phyloP scores from a whole-genome alignment of 2,113 vertebrate species.

The Hypomesus transpacificus region DNA sequence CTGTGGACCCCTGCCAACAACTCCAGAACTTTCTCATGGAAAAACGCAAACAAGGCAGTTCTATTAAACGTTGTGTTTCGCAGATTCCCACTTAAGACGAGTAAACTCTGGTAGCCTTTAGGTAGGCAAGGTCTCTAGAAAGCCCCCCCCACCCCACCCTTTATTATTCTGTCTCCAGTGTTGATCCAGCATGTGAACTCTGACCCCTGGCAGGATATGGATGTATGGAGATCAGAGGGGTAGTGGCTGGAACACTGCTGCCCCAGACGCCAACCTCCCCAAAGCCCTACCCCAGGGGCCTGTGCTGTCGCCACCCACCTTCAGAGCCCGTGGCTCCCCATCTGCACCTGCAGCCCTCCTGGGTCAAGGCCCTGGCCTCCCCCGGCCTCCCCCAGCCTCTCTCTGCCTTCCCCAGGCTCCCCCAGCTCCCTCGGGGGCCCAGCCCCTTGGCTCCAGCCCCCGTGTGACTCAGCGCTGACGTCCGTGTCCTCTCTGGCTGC shows the following conservation, averaged over 20 bases:
- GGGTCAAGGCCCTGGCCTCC: neutral
- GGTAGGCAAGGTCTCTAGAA: slow-evolving; percentile 45
- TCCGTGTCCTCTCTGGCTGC: slow-evolving; percentile 33
- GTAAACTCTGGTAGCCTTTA: slow-evolving; percentile 50
- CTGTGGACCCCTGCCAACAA: slow-evolving; percentile 67
- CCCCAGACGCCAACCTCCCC: slow-evolving; percentile 30
- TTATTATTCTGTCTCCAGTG: slow-evolving; percentile 52
- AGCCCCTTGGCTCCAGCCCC: slow-evolving; percentile 16
- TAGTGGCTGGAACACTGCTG: slow-evolving; percentile 23
- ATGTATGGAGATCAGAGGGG: slow-evolving; percentile 45
- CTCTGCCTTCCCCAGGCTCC: neutral
- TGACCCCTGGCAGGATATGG: slow-evolving; percentile 45
- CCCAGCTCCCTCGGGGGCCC: slow-evolving; percentile 1
- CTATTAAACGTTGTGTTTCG: slow-evolving; percentile 61
- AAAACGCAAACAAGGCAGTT: slow-evolving; percentile 63
- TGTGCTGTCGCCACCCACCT: slow-evolving; percentile 33
- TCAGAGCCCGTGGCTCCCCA: slow-evolving; percentile 18
- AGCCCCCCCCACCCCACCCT: slow-evolving; percentile 37
- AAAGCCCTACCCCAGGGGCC: slow-evolving; percentile 7
- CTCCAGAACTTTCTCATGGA: slow-evolving; percentile 74
- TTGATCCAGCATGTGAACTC: slow-evolving; percentile 57
- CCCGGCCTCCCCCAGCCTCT: too few relatives aligned
- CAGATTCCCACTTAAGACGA: slow-evolving; percentile 57
- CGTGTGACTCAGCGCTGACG: slow-evolving; percentile 46
- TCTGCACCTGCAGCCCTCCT: slow-evolving; percentile 58